Conservation (phyloP, 2,888 invertebrate genomes). For the Mesoligia furuncula region DNA sequence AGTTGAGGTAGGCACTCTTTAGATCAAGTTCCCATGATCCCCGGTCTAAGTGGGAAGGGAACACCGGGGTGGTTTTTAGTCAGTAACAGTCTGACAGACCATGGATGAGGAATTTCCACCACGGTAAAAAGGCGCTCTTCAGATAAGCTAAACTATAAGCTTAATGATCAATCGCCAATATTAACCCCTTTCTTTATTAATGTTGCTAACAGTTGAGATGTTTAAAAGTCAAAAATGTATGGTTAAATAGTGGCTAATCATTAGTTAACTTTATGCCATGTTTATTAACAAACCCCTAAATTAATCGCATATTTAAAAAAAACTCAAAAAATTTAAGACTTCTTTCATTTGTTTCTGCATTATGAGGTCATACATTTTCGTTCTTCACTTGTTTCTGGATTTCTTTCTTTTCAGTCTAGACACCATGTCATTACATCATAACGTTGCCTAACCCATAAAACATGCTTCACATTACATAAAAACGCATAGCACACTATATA, state of each 20-base stretch:
- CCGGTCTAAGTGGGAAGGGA: too few relatives aligned
- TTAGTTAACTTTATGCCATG: too few relatives aligned
- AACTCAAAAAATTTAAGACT: background rate
- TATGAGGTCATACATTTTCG: background rate
- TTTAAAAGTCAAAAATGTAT: too few relatives aligned
- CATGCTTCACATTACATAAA: slow-evolving; percentile 22
- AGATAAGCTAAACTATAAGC: background rate
- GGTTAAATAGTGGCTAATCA: too few relatives aligned
- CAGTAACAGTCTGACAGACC: too few relatives aligned
- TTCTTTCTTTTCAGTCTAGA: background rate
- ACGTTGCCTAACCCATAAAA: background rate
- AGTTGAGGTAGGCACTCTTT: background rate
- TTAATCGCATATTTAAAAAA: background rate
- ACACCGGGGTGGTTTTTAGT: too few relatives aligned
- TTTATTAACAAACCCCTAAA: too few relatives aligned
- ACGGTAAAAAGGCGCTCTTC: too few relatives aligned
- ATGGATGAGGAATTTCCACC: too few relatives aligned
- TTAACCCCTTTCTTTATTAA: too few relatives aligned
- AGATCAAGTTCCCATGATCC: background rate
- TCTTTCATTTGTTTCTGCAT: background rate
- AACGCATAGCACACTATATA: slow-evolving; percentile 7
- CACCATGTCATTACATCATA: background rate
- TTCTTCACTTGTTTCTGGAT: background rate
- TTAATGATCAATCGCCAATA: background rate
- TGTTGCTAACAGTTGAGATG: too few relatives aligned